Evolutionary conservation across 2,797 vertebrate species (phyloP), one percentile per base, ranked within the genome.

Genomic region (Paramormyrops hopkinsi): DNA sequence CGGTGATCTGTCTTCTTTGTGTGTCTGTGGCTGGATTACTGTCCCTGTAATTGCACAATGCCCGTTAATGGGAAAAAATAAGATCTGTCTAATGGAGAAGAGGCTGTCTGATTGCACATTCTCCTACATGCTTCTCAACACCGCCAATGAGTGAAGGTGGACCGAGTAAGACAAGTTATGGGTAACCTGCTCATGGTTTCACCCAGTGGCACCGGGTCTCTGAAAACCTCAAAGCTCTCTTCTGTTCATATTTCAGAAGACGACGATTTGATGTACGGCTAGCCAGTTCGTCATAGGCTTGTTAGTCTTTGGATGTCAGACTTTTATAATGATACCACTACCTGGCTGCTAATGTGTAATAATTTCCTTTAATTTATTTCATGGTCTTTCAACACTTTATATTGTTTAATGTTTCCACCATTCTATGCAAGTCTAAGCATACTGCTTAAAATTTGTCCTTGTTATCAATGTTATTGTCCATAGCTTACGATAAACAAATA

Each of bases 401-500:
- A 85, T 85, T 51, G 46, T 85, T 51, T 50, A 51, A 85, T 25
- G 48, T n/a, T 8, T 46, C 19, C 62, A 89, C 73, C 51, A 9
- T 85, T 85, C 76, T 12, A 69, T 22, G 53, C n/a, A 82, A 65
- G 44, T 69, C 82, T 86, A 69, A 50, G 29, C 54, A 85, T 14
- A 44, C 79, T 44, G 53, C 41, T 84, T 50, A 54, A 89, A 89
- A 89, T 65, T 25, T 44, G 29, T 62, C 17, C 12, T 48, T 19
- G 79, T 92, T 90, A 92, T 92, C 92, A 92, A 91, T 92, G 91
- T 90, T 51, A 88, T 92, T 91, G 87, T 92, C 92, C 91, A 92
- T n/a, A 53, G 33, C 86, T 87, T 93, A 94, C 93, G 93, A 90
- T 92, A 92, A 94, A 62, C 90, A 92, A 94, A 62, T 90, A 93